Evolutionary conservation across 2,113 vertebrate species (phyloP).

Genomic region (Tretioscincus oriximinensis): DNA sequence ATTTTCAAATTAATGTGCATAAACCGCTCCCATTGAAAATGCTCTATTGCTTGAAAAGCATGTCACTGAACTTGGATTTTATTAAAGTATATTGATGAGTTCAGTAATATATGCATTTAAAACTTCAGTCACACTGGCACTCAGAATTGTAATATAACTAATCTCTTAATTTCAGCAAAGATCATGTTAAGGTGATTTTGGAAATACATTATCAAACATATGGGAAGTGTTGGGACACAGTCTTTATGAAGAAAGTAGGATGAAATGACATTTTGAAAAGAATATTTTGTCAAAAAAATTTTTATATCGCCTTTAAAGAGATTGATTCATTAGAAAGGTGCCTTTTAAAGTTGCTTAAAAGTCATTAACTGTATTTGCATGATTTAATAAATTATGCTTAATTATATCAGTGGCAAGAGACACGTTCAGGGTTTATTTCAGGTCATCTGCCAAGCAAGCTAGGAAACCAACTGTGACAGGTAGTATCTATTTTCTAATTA

Average conservation of each 20-base stretch:
- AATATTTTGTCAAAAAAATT: constrained; percentile 3
- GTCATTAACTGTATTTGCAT: background rate
- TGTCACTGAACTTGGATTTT: constrained; percentile 17
- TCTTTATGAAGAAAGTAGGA: background rate
- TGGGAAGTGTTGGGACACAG: background rate
- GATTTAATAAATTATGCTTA: background rate
- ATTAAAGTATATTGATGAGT: constrained; percentile 19
- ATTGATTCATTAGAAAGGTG: background rate
- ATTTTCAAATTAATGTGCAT: constrained; percentile 5
- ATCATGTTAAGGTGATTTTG: constrained; percentile 1
- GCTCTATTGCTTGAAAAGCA: constrained; percentile 15
- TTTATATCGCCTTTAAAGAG: background rate
- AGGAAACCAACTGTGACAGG: background rate
- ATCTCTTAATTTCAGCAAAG: constrained; percentile 14
- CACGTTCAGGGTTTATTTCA: background rate
- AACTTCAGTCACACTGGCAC: constrained; percentile 3
- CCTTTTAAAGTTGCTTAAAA: background rate
- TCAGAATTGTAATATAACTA: constrained; percentile 2
- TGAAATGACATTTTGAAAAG: background rate
- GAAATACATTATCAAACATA: background rate
- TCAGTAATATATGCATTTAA: constrained; percentile 9
- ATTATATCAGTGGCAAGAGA: background rate
- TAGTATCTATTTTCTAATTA: background rate
- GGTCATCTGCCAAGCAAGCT: background rate
- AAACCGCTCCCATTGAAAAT: background rate